These are phyloP conservation scores for Phataginus tricuspis DNA, from an alignment of 2,797 vertebrate genomes.

Conservation along the genomic window DNA sequence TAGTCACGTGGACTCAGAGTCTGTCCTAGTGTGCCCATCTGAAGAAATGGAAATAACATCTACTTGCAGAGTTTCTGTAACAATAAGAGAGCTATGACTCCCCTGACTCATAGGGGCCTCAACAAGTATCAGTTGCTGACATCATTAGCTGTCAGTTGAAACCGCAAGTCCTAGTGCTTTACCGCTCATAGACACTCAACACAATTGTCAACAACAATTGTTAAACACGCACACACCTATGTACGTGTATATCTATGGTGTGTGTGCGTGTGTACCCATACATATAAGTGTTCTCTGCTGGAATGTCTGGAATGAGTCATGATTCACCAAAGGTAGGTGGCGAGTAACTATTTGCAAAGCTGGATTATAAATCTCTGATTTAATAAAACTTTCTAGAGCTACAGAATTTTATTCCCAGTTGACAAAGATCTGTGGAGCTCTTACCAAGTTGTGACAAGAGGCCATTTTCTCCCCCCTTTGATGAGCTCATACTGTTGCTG, in stretches of 20 bases:
- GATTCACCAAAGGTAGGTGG: slow-evolving; percentile 10
- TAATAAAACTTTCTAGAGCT: slow-evolving; percentile 58
- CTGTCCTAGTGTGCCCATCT: neutral
- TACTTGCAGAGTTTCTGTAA: neutral
- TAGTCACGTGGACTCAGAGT: neutral
- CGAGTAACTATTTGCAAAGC: slow-evolving; percentile 56
- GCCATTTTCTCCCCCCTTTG: slow-evolving; percentile 40
- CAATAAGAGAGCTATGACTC: neutral
- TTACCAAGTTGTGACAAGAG: slow-evolving; percentile 58
- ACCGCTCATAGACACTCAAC: neutral
- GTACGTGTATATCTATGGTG: neutral
- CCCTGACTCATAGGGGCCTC: neutral
- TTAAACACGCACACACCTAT: neutral
- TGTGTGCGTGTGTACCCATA: neutral
- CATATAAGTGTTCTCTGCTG: neutral
- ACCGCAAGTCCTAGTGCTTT: neutral
- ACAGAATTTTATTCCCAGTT: slow-evolving; percentile 50
- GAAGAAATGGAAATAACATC: neutral
- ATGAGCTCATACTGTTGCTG: slow-evolving; percentile 44
- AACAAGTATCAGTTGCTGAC: neutral
- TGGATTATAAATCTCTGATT: slow-evolving; percentile 63
- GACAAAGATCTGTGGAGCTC: slow-evolving; percentile 60
- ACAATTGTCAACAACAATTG: neutral
- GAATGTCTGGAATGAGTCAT: neutral
- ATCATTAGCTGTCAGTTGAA: neutral